Conservation (phyloP, 2,888 invertebrate genomes). For the Polyommatus icarus region DNA sequence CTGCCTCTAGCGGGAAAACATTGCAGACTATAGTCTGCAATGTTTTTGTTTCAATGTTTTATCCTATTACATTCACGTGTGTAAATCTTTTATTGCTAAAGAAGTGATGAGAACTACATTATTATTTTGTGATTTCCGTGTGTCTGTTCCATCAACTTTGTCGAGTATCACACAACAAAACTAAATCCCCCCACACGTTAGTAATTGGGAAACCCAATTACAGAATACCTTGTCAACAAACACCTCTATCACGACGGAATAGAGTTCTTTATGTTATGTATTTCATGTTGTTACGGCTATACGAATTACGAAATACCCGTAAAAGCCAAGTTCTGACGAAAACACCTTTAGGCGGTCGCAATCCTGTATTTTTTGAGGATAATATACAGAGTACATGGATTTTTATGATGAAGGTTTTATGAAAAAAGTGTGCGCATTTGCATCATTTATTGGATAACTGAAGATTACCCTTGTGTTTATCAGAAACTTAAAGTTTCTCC, state of each 20-base stretch:
- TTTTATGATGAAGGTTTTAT: not conserved
- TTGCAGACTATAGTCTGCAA: no score
- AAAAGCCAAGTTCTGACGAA: not conserved
- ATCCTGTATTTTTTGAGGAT: not conserved
- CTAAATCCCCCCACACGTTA: not conserved
- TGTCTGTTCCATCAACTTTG: not conserved
- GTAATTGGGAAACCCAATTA: conserved; percentile 20
- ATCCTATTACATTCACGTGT: no score
- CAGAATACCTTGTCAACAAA: not conserved
- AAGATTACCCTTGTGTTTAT: no score
- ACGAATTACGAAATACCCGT: not conserved
- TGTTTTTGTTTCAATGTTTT: no score
- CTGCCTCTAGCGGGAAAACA: no score
- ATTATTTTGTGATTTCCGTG: no score
- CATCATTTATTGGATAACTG: no score
- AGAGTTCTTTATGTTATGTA: not conserved
- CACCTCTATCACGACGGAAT: not conserved
- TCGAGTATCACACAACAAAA: not conserved
- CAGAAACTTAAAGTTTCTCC: no score
- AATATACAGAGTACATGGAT: not conserved
- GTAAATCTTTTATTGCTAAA: no score
- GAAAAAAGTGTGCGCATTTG: not conserved
- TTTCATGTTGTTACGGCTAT: not conserved
- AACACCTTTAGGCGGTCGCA: not conserved
- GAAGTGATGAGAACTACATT: no score